Base-by-base conservation (phyloP, 2,113 vertebrate species). In the Macroglossus sobrinus region DNA sequence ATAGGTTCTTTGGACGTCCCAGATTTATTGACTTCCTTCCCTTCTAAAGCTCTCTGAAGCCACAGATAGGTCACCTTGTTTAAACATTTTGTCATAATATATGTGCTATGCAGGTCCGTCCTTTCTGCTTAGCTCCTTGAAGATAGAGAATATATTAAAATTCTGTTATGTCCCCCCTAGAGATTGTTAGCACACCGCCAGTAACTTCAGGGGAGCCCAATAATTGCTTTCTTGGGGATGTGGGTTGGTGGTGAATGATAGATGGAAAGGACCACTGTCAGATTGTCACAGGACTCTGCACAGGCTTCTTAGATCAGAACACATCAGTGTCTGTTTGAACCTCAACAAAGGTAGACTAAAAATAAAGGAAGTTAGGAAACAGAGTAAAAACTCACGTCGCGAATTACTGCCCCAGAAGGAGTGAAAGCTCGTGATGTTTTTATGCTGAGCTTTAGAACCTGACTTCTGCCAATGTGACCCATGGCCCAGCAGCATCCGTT, bases 401-500 rank as follows among this genome's bases (percentile, higher is more conserved):
- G 33, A 64, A 35, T 4, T 26, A 2, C 4, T 47, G 4, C 1
- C 68, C 43, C 47, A 2, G 2, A 30, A 79, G 35, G 40, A 50
- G 50, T 26, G 14, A 53, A 69, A 82, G 18, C 11, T 30, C 16
- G 0, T 4, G 40, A 7, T 13, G 10, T 19, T 43, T n/a, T 8
- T n/a, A 22, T 8, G 24, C 24, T 47, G 0, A 13, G 24, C 3
- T 30, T 63, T 19, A 30, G 38, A 22, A 18, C 2, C 12, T 59
- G 74, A 45, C 38, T n/a, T 2, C n/a, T 38, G 38, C 15, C 7
- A 5, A 3, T n/a, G 2, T 59, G 21, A 45, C 24, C 0, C 2
- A 0, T 33, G 59, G 33, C 7, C 40, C 8, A 6, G 8, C 21
- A 19, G 45, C 33, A 3, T 9, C 14, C 0, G 0, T 11, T 12